Base-by-base conservation (phyloP, 2,797 vertebrate species). In the Uromys caudimaculatus region DNA sequence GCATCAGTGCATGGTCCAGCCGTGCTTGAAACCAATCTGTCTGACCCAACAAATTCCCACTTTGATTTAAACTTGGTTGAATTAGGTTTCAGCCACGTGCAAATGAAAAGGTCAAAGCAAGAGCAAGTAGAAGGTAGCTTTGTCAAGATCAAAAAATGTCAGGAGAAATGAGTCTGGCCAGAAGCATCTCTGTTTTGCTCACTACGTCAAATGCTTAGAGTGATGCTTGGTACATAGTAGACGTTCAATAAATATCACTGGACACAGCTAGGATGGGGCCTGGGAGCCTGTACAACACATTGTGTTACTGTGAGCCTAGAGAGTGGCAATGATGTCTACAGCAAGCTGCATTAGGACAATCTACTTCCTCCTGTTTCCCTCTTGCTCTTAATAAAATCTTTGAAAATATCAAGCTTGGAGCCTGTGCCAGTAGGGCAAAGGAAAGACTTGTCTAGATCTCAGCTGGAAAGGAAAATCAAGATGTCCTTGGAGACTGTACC, bases 21-120 rank as follows among this genome's bases (percentile, higher is more conserved):
- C 23, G 52, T 32, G 16, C 1, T 19, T 29, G 11, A 82, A 91
- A 32, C 52, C n/a, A 89, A 24, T 11, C 13, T 58, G 24, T 41
- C 41, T 89, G 52, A 89, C 19, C 27, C 73, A 76, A 58, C 44
- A 77, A 77, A 78, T 86, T 78, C 23, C 21, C 41, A 64, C 44
- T 77, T 93, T 93, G 71, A 41, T 71, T 81, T 77, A 94, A 81
- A 41, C 4, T 89, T n/a, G 44, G 84, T 93, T 73, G n/a, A 89
- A 77, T 1, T 44, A 35, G 16, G 47, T 44, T 77, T 91, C 12
- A 54, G 38, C 52, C 32, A 71, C 14, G 69, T 81, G 41, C 4
- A 90, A 93, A 71, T 47, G 14, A 79, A 88, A 71, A 85, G 69
- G 44, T 95, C 38, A 41, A 47, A 92, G 67, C 38, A 77, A 38